Conservation (phyloP, 2,888 invertebrate species). For the Taphrorychus bicolor region DNA sequence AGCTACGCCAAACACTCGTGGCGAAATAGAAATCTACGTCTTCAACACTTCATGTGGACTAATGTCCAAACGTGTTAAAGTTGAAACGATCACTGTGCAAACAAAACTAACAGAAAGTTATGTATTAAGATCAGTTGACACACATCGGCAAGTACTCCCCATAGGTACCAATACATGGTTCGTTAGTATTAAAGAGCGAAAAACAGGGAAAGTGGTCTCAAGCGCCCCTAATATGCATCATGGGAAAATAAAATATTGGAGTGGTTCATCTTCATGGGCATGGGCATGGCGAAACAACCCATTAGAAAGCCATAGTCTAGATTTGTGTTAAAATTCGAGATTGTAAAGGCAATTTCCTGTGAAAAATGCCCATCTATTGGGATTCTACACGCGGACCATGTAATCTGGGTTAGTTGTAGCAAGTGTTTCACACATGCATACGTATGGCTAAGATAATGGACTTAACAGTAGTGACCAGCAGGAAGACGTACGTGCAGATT, state of each 20-base stretch:
- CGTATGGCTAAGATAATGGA: neutral
- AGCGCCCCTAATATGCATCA: neutral
- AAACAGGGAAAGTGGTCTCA: neutral
- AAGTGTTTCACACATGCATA: constrained; percentile 11
- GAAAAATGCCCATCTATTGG: constrained; percentile 13
- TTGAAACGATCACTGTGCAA: neutral
- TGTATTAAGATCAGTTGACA: neutral
- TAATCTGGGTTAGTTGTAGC: constrained; percentile 27
- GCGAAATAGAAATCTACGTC: neutral
- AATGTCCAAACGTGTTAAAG: neutral
- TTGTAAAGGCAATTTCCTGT: constrained; percentile 16
- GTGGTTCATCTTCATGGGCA: neutral
- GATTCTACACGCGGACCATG: constrained; percentile 19
- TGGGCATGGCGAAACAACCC: neutral
- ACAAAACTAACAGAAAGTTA: neutral
- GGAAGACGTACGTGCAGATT: neutral
- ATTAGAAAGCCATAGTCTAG: neutral
- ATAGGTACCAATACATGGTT: no score
- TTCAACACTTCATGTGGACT: neutral
- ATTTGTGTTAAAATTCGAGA: constrained; percentile 18
- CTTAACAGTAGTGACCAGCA: neutral
- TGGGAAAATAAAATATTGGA: neutral
- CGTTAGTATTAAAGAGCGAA: neutral
- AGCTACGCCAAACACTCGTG: neutral
- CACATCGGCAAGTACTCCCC: neutral